These are phyloP conservation scores for Pluvianellus socialis DNA, from an alignment of 2,113 vertebrate genomes.

Conservation along the genomic window DNA sequence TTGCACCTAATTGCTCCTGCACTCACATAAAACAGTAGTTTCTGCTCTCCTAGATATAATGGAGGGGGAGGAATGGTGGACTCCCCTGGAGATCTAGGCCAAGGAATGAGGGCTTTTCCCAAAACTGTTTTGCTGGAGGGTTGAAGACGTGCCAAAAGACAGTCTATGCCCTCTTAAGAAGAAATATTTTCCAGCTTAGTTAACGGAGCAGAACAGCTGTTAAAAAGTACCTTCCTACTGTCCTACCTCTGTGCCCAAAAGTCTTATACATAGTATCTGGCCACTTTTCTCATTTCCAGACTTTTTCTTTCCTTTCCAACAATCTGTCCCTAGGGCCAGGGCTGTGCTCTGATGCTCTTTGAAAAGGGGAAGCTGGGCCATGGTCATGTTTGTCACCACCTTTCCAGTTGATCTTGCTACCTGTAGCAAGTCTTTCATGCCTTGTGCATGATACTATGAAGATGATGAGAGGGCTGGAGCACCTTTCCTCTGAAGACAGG, in stretches of 20 bases:
- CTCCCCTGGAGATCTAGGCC: neutral
- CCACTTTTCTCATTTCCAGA: neutral
- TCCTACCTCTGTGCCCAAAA: neutral
- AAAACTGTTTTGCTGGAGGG: neutral
- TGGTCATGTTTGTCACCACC: neutral
- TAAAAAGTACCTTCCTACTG: neutral
- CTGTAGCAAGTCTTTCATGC: neutral
- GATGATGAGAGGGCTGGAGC: too few species aligned
- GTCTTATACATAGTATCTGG: neutral
- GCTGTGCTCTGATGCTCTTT: neutral
- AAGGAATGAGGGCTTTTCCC: neutral
- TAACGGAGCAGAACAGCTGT: neutral
- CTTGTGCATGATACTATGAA: neutral
- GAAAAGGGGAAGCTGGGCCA: neutral
- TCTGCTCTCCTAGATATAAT: neutral
- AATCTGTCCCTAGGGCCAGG: neutral
- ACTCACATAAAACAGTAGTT: neutral
- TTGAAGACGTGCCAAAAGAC: neutral
- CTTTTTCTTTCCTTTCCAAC: neutral
- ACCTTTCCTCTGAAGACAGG: too few species aligned
- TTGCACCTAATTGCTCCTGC: neutral
- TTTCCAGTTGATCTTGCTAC: neutral
- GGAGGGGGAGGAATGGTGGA: neutral
- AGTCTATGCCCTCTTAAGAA: neutral
- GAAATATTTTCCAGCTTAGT: neutral